phyloP scores from a whole-genome alignment of 2,113 vertebrate species.

The Gulo gulo region DNA sequence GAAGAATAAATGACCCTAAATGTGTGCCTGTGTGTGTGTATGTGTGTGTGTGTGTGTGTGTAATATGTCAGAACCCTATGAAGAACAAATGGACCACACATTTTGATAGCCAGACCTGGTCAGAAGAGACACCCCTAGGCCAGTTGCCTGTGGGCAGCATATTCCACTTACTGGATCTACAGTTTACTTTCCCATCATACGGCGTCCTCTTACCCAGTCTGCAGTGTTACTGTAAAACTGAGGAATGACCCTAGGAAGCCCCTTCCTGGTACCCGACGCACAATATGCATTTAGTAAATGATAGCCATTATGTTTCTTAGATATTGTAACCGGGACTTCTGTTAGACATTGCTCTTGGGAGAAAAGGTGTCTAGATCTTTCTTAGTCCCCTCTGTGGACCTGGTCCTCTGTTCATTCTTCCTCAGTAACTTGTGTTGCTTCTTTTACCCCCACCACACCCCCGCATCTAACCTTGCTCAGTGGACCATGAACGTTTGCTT shows the following conservation, averaged over 20 bases:
- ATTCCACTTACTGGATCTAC: accelerated
- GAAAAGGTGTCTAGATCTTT: not conserved
- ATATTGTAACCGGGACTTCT: not conserved
- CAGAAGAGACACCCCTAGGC: not conserved
- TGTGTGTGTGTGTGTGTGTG: not conserved
- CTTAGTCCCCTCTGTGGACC: not conserved
- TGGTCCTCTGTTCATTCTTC: not conserved
- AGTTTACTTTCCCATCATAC: not conserved
- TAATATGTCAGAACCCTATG: not conserved
- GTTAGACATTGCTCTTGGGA: too few species aligned
- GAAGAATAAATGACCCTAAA: not conserved
- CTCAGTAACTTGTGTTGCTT: not conserved
- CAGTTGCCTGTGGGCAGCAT: not conserved
- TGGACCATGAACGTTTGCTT: not conserved
- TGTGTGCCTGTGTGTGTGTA: not conserved
- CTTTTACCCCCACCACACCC: not conserved
- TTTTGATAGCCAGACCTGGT: not conserved
- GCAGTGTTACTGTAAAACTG: not conserved
- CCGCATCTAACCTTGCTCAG: not conserved
- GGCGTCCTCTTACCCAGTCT: not conserved
- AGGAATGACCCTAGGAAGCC: not conserved
- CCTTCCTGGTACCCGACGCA: not conserved
- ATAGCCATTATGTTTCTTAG: not conserved
- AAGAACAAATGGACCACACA: too few species aligned
- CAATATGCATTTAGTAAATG: not conserved